Percentiles rank a stretch among this genome's conserved stretches.
phyloP scores from a whole-genome alignment of 2,797 vertebrate species.

The Tamandua tetradactyla region DNA sequence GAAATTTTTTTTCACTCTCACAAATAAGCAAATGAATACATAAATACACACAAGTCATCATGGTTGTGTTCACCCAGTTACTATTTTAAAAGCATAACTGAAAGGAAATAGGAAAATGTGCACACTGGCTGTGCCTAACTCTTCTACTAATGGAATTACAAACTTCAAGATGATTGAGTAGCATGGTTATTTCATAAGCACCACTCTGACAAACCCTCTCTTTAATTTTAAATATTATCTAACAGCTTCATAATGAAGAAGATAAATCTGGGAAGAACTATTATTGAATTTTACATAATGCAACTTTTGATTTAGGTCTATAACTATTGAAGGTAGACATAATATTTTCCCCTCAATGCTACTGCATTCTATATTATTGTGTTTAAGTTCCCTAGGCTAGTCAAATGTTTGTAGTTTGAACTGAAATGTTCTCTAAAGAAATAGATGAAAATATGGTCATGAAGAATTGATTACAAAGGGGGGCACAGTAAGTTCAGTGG shows the following conservation, averaged over 20 bases:
- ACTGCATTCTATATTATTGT: background rate
- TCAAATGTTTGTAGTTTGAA: background rate
- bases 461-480: background rate
- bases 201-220: background rate
- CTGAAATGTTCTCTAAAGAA: background rate
- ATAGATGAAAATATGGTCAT: background rate
- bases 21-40: background rate
- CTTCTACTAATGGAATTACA: background rate
- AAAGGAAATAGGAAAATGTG: background rate
- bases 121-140: background rate
- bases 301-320: background rate
- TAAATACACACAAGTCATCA: background rate
- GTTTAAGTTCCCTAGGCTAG: background rate
- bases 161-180: background rate
- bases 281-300: background rate
- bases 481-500: too few species aligned
- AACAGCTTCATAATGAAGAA: background rate
- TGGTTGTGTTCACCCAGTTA: background rate
- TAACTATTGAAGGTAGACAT: background rate
- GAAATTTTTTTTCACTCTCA: background rate
- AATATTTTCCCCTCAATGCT: background rate
- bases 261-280: background rate
- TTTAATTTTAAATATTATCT: background rate
- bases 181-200: background rate
- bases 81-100: background rate